Conservation (phyloP, 2,797 vertebrate genomes). For the Morus bassanus region DNA sequence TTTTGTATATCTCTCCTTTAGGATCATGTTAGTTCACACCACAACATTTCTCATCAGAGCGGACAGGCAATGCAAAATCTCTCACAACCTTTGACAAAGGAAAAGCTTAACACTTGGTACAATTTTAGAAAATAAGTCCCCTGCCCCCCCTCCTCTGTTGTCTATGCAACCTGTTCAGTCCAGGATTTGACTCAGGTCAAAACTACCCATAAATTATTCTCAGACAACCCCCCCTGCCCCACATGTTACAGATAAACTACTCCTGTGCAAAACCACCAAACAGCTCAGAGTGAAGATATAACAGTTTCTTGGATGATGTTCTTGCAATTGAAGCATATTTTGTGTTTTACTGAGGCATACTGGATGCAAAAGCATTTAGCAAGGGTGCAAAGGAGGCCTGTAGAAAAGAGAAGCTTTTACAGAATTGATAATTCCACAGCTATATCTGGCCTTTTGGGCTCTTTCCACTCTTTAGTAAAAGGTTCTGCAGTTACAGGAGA, state of each 20-base stretch:
- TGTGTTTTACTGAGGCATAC: not conserved
- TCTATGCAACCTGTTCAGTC: not conserved
- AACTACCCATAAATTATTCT: not conserved
- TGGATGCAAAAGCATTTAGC: conserved; percentile 3
- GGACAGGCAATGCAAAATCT: not conserved
- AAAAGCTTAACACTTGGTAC: not conserved
- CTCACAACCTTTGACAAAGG: not conserved
- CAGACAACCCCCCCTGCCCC: not conserved
- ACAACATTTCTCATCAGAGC: not conserved
- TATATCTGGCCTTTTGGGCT: not conserved
- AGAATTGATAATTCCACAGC: not conserved
- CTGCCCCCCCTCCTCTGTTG: not conserved
- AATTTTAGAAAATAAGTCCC: not conserved
- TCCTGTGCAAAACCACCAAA: not conserved
- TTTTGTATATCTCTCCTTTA: not conserved
- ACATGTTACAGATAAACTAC: not conserved
- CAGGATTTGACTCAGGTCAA: not conserved
- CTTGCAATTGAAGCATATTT: not conserved
- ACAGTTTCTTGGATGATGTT: not conserved
- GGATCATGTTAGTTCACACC: not conserved
- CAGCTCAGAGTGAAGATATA: not conserved
- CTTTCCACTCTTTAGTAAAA: not conserved
- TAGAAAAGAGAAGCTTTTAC: not conserved
- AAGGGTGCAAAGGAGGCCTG: not conserved
- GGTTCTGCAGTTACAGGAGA: not conserved